phyloP scores from a whole-genome alignment of 2,797 vertebrate genomes.

The Sebastes nivosus region DNA sequence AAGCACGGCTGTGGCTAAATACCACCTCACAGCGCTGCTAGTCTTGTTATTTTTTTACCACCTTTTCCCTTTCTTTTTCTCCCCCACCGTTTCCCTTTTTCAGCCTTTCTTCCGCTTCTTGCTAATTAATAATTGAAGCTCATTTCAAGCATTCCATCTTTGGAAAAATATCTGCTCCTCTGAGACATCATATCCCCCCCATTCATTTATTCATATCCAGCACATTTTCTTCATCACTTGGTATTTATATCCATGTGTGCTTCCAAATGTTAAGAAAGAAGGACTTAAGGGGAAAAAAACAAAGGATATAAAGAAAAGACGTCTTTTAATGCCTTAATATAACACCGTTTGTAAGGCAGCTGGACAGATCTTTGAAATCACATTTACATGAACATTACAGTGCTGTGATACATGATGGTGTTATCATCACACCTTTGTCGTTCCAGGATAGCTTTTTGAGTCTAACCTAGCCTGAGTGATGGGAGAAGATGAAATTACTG shows the following conservation, averaged over 20 bases:
- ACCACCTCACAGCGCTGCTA: neutral
- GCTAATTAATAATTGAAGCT: slow-evolving; percentile 76
- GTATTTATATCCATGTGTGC: slow-evolving; percentile 57
- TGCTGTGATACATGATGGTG: neutral
- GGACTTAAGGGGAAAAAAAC: neutral
- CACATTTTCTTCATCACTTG: slow-evolving; percentile 49
- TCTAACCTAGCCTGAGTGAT: slow-evolving; percentile 4
- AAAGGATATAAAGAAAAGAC: neutral
- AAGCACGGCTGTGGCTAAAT: neutral
- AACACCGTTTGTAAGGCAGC: neutral
- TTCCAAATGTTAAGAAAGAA: slow-evolving; percentile 4
- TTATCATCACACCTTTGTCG: neutral
- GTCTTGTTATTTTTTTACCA: neutral
- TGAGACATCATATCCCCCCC: slow-evolving; percentile 44
- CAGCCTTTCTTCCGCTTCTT: slow-evolving; percentile 42
- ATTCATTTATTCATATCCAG: slow-evolving; percentile 65
- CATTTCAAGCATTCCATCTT: slow-evolving; percentile 66
- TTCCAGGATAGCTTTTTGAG: slow-evolving; percentile 1
- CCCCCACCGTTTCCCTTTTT: neutral
- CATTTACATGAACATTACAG: neutral
- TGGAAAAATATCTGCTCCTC: slow-evolving; percentile 51
- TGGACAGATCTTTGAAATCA: slow-evolving; percentile 8
- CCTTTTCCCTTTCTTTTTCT: neutral
- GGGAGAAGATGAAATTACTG: slow-evolving; percentile 7
- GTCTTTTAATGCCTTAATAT: neutral